Base-by-base conservation (phyloP, 2,797 vertebrate genomes). In the Rhinoraja longicauda region DNA sequence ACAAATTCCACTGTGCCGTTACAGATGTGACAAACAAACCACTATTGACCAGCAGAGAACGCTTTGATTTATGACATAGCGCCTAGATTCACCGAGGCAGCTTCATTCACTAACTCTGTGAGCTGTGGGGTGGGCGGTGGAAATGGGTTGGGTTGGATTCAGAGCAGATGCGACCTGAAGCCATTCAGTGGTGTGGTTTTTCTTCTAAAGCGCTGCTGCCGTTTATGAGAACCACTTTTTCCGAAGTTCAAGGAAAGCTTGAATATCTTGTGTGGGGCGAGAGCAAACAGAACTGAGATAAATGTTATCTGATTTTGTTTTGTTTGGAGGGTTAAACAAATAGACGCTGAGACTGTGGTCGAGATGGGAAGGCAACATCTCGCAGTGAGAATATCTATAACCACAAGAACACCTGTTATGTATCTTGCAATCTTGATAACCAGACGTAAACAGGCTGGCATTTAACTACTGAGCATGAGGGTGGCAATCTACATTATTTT, bases 361-460 rank as follows among this genome's bases (percentile, higher is more conserved):
- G 96, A 95, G 96, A 96, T 96, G 95, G 90, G 96, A 96, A 97
- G 97, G 95, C 94, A 95, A 96, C 96, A 96, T 97, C 97, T 97
- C 97, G 97, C 97, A 97, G 95, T 96, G 96, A 96, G 96, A 94
- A 45, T 96, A 95, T 93, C 45, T 82, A 95, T 97, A 97, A 97
- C 97, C 96, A 94, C 97, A 96, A 90, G 95, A 95, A 96, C 98
- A 98, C 97, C 97, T 98, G 97, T 96, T 95, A 94, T 93, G 95
- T 75, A 70, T 92, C 92, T 72, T 67, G 70, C 90, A 36, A 92
- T 92, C 70, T 75, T 24, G 29, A 70, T 92, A 57, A 92, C 90
- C 90, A 92, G 90, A 91, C 36, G 13, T 91, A 91, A 91, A 91
- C 90, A 92, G 53, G 13, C 36, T 53, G 10, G 12, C 70, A 92